A percentile compares a stretch with the other conserved stretches of the same genome.
These are phyloP conservation scores for Laothoe populi DNA, from an alignment of 2,888 invertebrate species.

Conservation along the genomic window DNA sequence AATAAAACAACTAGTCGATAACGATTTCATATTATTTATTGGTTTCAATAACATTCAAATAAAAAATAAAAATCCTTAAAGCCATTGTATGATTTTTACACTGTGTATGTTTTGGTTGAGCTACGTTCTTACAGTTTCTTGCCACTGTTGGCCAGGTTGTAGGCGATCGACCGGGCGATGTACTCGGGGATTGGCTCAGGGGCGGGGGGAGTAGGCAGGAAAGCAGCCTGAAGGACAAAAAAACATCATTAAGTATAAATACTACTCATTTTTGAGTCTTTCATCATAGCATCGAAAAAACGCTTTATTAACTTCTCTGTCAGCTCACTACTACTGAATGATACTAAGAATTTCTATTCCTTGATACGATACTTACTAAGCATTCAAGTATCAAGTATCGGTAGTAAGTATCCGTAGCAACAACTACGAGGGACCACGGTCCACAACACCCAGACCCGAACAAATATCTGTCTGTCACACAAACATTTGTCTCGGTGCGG, in stretches of 20 bases:
- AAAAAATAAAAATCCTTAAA: constrained; percentile 47
- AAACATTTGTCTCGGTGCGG: no score
- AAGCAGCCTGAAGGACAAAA: constrained; percentile 53
- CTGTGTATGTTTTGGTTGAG: constrained; percentile 36
- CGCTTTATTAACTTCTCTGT: no score
- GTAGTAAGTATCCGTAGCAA: no score
- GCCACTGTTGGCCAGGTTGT: constrained; percentile 69
- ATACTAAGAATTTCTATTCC: no score
- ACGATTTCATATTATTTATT: constrained; percentile 48
- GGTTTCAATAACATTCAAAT: constrained; percentile 42
- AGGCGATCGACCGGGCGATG: constrained; percentile 71
- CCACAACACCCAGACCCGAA: no score
- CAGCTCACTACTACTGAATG: no score
- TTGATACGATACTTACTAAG: no score
- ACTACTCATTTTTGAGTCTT: no score
- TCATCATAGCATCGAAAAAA: no score
- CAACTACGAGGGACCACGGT: no score
- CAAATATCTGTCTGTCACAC: no score
- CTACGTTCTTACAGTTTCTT: constrained; percentile 38
- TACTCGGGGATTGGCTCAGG: constrained; percentile 75
- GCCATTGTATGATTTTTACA: constrained; percentile 40
- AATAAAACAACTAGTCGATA: not conserved
- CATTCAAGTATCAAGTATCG: no score
- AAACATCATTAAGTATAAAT: constrained; percentile 21
- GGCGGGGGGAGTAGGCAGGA: constrained; percentile 63